phyloP scores from a whole-genome alignment of 2,113 vertebrate genomes.

The Oophaga pumilio region DNA sequence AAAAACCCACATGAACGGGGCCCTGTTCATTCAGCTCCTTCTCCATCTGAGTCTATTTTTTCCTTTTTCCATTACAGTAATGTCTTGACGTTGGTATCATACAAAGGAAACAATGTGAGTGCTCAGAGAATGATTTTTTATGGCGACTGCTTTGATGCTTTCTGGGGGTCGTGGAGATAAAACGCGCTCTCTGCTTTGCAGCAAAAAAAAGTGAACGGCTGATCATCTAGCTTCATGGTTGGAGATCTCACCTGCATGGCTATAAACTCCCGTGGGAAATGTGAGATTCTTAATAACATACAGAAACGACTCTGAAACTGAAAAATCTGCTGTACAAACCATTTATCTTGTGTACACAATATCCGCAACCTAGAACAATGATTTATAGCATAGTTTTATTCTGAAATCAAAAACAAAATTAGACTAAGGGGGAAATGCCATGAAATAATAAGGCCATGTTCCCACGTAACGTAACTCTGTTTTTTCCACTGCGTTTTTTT shows the following conservation, averaged over 20 bases:
- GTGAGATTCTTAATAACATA: background rate
- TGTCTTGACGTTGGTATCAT: slow-evolving; percentile 46
- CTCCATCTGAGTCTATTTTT: slow-evolving; percentile 5
- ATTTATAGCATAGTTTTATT: background rate
- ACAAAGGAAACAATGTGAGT: slow-evolving; percentile 53
- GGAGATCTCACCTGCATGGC: background rate
- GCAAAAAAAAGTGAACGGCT: background rate
- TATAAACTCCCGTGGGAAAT: background rate
- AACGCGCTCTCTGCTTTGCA: background rate
- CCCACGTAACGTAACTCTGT: no score
- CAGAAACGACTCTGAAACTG: background rate
- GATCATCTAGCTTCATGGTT: background rate
- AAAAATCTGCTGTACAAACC: background rate
- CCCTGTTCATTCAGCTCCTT: no score
- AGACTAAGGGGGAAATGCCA: no score
- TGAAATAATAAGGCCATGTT: no score
- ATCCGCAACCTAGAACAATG: background rate
- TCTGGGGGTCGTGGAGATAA: background rate
- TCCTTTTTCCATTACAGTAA: slow-evolving; percentile 52
- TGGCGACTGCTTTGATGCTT: background rate
- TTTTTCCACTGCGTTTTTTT: no score
- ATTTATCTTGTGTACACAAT: background rate
- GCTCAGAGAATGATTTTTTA: slow-evolving; percentile 38
- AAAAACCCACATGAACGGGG: no score
- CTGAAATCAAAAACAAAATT: no score